Conservation (phyloP, 2,113 vertebrate species). For the Perca flavescens region DNA sequence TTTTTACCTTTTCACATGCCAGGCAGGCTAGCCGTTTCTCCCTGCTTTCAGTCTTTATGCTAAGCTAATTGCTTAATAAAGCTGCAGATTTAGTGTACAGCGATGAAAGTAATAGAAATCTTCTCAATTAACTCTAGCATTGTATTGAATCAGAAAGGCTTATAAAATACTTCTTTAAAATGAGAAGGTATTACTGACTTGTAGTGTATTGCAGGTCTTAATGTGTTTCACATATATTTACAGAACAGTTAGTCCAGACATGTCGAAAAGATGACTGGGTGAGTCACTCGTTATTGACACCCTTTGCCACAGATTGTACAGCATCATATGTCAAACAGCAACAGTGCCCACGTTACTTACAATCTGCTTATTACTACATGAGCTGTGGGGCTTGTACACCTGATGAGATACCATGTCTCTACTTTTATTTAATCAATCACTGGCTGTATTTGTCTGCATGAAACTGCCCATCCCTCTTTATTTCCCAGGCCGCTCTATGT, state of each 20-base stretch:
- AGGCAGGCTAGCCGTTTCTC: too few species aligned
- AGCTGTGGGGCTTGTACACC: background rate
- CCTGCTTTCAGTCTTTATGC: too few species aligned
- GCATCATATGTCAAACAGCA: constrained; percentile 1
- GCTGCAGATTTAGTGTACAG: background rate
- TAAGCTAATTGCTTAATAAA: background rate
- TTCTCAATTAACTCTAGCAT: background rate
- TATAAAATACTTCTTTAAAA: background rate
- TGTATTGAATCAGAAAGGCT: background rate
- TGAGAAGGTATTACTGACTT: background rate
- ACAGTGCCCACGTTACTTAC: background rate
- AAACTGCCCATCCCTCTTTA: constrained; percentile 6
- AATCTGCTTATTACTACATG: background rate
- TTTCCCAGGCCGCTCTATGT: background rate
- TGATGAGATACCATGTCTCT: constrained; percentile 17
- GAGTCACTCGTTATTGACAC: background rate
- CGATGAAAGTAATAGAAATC: background rate
- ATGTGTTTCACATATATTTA: background rate
- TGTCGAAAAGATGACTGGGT: background rate
- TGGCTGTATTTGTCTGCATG: background rate
- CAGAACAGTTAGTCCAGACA: background rate
- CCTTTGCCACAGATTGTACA: background rate
- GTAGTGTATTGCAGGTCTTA: background rate
- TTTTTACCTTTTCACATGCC: background rate
- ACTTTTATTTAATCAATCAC: background rate